Evolutionary conservation across 2,113 vertebrate species (phyloP).

Genomic region (Eptesicus fuscus): DNA sequence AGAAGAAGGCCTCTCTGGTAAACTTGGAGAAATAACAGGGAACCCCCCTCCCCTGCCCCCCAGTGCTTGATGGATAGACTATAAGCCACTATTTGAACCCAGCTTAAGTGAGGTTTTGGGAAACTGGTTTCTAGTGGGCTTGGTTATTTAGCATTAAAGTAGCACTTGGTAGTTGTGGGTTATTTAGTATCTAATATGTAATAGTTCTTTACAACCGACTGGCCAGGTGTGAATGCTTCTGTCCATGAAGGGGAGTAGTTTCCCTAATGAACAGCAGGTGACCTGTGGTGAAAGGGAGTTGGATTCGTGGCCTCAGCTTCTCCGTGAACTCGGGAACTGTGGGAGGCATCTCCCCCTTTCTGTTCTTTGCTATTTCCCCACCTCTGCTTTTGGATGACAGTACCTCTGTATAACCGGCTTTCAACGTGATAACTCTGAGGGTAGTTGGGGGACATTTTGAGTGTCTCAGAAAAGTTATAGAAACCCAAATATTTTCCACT

Average conservation of each 20-base stretch:
- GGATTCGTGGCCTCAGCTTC: background rate
- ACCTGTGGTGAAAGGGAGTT: background rate
- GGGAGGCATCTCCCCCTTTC: background rate
- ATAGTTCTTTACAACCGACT: background rate
- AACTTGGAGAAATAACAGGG: background rate
- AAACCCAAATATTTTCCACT: background rate
- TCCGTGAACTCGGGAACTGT: background rate
- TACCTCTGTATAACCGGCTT: background rate
- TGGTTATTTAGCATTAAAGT: background rate
- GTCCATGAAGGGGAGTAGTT: background rate
- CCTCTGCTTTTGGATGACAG: background rate
- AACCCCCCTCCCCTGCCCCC: fast-evolving
- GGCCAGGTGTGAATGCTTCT: background rate
- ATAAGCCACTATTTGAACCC: background rate
- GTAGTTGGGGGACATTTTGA: background rate
- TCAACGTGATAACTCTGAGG: background rate
- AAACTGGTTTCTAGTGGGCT: background rate
- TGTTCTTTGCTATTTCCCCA: background rate
- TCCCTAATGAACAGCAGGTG: background rate
- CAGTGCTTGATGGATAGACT: background rate
- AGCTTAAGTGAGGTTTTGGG: background rate
- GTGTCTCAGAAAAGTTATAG: background rate
- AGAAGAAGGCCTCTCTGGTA: background rate
- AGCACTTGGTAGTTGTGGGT: background rate
- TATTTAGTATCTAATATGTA: background rate